Base-by-base conservation (phyloP, 2,888 invertebrate species). In the Cosmia trapezina region DNA sequence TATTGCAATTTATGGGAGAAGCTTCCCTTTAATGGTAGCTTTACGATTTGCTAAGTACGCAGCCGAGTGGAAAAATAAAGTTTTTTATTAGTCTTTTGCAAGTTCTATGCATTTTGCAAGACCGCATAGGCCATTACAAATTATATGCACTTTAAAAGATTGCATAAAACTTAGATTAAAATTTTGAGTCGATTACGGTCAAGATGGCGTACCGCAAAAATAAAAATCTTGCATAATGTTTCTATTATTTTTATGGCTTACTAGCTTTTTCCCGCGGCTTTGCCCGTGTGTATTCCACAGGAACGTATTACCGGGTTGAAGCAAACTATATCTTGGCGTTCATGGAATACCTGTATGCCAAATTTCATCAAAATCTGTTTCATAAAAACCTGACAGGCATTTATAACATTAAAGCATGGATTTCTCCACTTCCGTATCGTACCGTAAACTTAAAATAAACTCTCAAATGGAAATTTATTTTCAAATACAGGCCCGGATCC, bases 1-100 rank as follows among this genome's bases (percentile, higher is more conserved):
- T 73, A 80, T 76, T 41, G 51, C 56, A 75, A 84, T 88, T 87
- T 85, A 88, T 85, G 63, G 77, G 47, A 60, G 73, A 77, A 60
- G 84, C 78, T 84, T 79, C 65, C 62, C 64, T 73, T 83, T 87
- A 84, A 85, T 80, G 78, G 78, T 57, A 64, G 54, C 62, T 86
- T 87, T 87, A 87, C 82, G 78, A 79, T 73, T 62, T 57, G 62
- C 70, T 72, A 69, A 79, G 72, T 82, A 80, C 80, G 69, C 67
- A 70, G 73, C 41, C 67, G 73, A 69, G 71, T 78, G 72, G 70
- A 76, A 74, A 66, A 76, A 79, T 73, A 78, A 80, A 62, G 41
- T 17, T 41, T 66, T 70, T 65, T 70, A 61, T 9, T 51, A 33
- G 12, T 12, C 33, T 19, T 9, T 37, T 37, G 6, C 2, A 37